Evolutionary conservation across 2,113 vertebrate genomes (phyloP).

Genomic region (Alouatta palliata): DNA sequence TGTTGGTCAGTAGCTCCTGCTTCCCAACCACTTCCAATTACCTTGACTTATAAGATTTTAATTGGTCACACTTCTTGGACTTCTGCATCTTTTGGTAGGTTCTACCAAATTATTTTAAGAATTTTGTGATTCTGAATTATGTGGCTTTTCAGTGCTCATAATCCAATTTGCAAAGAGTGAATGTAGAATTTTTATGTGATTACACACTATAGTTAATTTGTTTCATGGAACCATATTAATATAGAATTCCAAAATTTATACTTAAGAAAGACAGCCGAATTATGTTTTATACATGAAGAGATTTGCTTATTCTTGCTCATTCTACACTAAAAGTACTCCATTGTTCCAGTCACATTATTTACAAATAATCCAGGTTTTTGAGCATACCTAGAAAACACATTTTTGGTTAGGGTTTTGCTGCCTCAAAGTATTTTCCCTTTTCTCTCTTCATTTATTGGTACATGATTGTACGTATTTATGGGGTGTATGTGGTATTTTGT

Average conservation of each 20-base stretch:
- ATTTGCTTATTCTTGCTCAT: slow-evolving; percentile 25
- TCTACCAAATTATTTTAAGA: slow-evolving; percentile 40
- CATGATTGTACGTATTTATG: background rate
- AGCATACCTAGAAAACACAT: background rate
- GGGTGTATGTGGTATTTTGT: background rate
- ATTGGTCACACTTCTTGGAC: background rate
- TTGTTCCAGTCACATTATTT: slow-evolving; percentile 6
- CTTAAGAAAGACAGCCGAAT: background rate
- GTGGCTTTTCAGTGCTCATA: slow-evolving; percentile 16
- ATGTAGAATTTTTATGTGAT: background rate
- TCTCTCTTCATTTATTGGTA: background rate
- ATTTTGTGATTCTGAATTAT: background rate
- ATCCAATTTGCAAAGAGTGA: background rate
- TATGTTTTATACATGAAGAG: background rate
- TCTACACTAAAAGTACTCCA: background rate
- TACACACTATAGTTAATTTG: background rate
- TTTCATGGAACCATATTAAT: background rate
- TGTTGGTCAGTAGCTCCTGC: background rate
- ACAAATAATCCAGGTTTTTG: slow-evolving; percentile 13
- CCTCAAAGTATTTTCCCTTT: slow-evolving; percentile 17
- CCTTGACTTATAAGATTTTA: slow-evolving; percentile 1
- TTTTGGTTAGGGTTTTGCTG: slow-evolving; percentile 27
- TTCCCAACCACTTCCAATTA: background rate
- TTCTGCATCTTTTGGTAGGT: slow-evolving; percentile 28
- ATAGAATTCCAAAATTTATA: slow-evolving; percentile 26